Evolutionary conservation across 2,888 invertebrate species (phyloP).

Genomic region (Unio pictorum): DNA sequence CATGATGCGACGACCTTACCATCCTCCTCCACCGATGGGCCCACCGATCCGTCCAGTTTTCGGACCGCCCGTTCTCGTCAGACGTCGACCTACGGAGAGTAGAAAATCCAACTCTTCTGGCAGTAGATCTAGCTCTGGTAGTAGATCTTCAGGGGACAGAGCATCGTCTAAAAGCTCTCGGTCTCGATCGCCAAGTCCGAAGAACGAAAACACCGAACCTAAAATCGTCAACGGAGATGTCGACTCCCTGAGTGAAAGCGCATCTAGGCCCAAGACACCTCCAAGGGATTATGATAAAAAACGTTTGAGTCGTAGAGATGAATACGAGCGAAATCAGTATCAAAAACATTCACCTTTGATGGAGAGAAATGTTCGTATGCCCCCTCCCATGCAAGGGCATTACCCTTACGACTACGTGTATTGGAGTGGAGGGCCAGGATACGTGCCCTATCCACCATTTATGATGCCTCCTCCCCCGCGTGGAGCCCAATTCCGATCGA

Average conservation of each 20-base stretch:
- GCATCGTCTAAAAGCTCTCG: slow-evolving; percentile 17
- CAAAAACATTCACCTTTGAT: slow-evolving; percentile 6
- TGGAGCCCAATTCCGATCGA: slow-evolving; percentile 21
- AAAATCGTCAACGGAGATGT: slow-evolving; percentile 30
- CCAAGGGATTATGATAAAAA: slow-evolving; percentile 58
- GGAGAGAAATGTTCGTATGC: slow-evolving; percentile 3
- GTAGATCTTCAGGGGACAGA: slow-evolving; percentile 32
- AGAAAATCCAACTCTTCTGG: slow-evolving; percentile 22
- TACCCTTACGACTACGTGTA: slow-evolving; percentile 41
- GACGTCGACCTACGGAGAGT: slow-evolving; percentile 16
- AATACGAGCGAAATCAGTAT: slow-evolving; percentile 32
- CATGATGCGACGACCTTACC: slow-evolving; percentile 31
- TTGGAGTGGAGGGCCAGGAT: slow-evolving; percentile 37
- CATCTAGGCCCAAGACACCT: slow-evolving; percentile 55
- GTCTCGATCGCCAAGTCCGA: slow-evolving; percentile 22
- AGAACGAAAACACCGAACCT: slow-evolving; percentile 21
- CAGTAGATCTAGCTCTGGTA: slow-evolving; percentile 25
- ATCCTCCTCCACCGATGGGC: slow-evolving; percentile 20
- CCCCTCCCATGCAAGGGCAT: slow-evolving; percentile 9
- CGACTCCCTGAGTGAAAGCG: slow-evolving; percentile 37
- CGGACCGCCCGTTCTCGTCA: slow-evolving; percentile 18
- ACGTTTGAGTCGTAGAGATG: slow-evolving; percentile 44
- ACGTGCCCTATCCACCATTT: slow-evolving; percentile 10
- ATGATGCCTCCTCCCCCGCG: slow-evolving; percentile 13
- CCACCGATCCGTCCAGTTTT: slow-evolving; percentile 22